Evolutionary conservation across 1,140 invertebrate genomes (phyloP).

Genomic region (Apis mellifera): Amel_HAv3.1 CM009931.2:26307501-26308000

Average conservation of each 20-base stretch:
- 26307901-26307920: conserved; percentile 63
- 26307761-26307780: conserved; percentile 36
- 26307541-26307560: conserved; percentile 70
- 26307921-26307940: conserved; percentile 73
- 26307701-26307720: not conserved
- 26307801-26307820: conserved; percentile 10
- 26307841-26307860: conserved; percentile 61
- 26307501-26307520: conserved; percentile 45
- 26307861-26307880: conserved; percentile 56
- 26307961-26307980: conserved; percentile 77
- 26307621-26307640: conserved; percentile 62
- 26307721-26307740: conserved; percentile 45
- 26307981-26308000: no score
- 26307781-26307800: conserved; percentile 1
- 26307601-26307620: conserved; percentile 69
- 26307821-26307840: conserved; percentile 41
- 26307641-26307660: not conserved
- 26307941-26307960: conserved; percentile 78
- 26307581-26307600: conserved; percentile 75
- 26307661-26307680: not conserved
- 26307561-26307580: conserved; percentile 74
- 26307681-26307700: no score
- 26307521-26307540: conserved; percentile 64
- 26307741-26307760: conserved; percentile 32
- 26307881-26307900: conserved; percentile 59